Conservation (phyloP, 2,113 vertebrate species). For the Muntiacus reevesi region DNA sequence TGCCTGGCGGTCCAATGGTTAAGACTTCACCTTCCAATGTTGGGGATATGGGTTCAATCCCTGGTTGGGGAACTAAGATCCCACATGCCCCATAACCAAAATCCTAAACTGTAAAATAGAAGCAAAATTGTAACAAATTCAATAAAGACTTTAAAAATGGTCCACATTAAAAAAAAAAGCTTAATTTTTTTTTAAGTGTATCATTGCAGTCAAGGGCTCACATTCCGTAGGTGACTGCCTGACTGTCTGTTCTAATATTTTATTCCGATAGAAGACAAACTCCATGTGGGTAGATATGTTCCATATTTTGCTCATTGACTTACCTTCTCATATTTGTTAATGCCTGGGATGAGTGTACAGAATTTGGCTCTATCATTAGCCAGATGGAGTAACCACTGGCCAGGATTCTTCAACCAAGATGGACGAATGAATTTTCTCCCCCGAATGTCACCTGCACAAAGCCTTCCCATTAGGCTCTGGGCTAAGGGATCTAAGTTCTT, state of each 20-base stretch:
- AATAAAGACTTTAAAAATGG: not conserved
- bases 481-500: not conserved
- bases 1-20: not conserved
- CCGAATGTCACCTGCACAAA: not conserved
- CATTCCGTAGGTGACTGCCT: accelerated
- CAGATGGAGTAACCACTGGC: not conserved
- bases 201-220: no score
- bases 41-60: not conserved
- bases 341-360: not conserved
- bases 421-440: no score
- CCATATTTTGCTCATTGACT: not conserved
- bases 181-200: not conserved
- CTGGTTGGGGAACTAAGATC: not conserved
- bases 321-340: not conserved
- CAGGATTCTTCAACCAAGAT: not conserved
- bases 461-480: accelerated
- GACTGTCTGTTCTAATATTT: not conserved
- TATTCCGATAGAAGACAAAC: not conserved
- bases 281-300: no score
- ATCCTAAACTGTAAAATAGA: not conserved
- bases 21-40: not conserved
- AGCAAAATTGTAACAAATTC: not conserved
- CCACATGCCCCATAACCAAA: not conserved
- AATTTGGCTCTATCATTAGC: not conserved
- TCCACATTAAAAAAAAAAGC: not conserved